Conservation (phyloP, 2,113 vertebrate species). For the Piprites chloris region DNA sequence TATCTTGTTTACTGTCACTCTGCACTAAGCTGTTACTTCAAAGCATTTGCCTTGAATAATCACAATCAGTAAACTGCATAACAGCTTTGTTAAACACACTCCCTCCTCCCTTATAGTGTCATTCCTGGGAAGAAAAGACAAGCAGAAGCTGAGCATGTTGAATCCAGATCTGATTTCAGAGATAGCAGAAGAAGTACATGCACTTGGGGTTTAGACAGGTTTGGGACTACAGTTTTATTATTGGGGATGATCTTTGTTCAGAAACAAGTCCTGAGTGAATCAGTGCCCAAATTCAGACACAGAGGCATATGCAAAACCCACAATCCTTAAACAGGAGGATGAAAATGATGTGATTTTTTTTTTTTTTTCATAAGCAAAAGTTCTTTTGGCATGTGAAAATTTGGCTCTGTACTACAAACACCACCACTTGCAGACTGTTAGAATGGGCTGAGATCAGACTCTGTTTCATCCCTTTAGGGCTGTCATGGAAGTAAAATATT, state of each 20-base stretch:
- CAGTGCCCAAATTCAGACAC: background rate
- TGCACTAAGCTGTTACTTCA: slow-evolving; percentile 64
- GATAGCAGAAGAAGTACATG: background rate
- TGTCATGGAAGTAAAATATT: slow-evolving; percentile 12
- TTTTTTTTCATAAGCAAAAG: background rate
- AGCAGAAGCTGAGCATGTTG: background rate
- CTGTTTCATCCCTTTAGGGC: background rate
- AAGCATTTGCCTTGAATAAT: slow-evolving; percentile 65
- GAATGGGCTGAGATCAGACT: background rate
- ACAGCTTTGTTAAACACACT: slow-evolving; percentile 40
- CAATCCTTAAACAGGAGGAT: background rate
- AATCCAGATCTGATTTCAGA: slow-evolving; percentile 50
- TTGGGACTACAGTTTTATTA: background rate
- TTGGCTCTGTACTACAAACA: background rate
- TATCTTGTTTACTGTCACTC: slow-evolving; percentile 65
- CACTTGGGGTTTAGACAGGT: background rate
- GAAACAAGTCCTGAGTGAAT: background rate
- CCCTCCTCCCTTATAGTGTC: slow-evolving; percentile 13
- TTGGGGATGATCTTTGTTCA: background rate
- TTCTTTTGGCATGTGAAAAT: background rate
- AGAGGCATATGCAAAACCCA: background rate
- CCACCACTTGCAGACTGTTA: background rate
- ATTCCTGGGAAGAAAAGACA: slow-evolving; percentile 52
- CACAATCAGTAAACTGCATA: slow-evolving; percentile 54
- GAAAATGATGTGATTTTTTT: background rate